Base-by-base conservation (phyloP, 1,140 invertebrate genomes). In the Zaprionus vittiger region DNA sequence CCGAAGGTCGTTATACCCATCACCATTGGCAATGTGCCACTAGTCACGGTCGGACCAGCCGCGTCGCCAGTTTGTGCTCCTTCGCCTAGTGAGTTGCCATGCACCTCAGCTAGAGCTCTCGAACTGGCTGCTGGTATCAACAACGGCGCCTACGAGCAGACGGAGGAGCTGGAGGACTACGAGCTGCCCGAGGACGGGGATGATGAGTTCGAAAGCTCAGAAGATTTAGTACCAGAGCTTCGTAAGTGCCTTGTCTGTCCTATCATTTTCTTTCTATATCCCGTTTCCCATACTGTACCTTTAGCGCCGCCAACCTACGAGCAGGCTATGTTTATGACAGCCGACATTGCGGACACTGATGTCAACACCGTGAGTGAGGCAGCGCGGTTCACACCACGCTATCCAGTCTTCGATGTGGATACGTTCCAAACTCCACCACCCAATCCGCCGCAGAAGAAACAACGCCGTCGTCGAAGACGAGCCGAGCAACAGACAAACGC, bases 321-420 rank as follows among this genome's bases (percentile, higher is more conserved):
- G 22, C 86, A 92, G 59, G 89, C 91, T 20, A 82, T 92, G 80
- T 91, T 91, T 28, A 92, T 92, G 91, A 91, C 83, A 26, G 69
- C 91, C 4, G 85, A 92, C 47, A 92, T 92, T 28, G 91, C 84
- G 14, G 91, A 92, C 38, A 90, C 85, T 22, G 91, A 92, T 72
- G 82, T 76, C 7, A 92, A 92, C 17, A 90, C 84, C 1, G 91
- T 90, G 1, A 86, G 82, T 64, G 91, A 91, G 44, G 52, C 74
- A 5, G 69, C 85, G 2, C 87, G 67, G 0, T 92, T 92, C 26
- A 90, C 91, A 5, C 91, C 91, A 12, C 91, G 91, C 1, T 92
- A 92, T 66, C 91, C 91, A 9, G 91, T 92, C 47, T 92, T 83
- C 20, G 87, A 92, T 81, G 91, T 92, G 47, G 91, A 92, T 22